phyloP scores from a whole-genome alignment of 2,113 vertebrate species.

The Archocentrus centrarchus region DNA sequence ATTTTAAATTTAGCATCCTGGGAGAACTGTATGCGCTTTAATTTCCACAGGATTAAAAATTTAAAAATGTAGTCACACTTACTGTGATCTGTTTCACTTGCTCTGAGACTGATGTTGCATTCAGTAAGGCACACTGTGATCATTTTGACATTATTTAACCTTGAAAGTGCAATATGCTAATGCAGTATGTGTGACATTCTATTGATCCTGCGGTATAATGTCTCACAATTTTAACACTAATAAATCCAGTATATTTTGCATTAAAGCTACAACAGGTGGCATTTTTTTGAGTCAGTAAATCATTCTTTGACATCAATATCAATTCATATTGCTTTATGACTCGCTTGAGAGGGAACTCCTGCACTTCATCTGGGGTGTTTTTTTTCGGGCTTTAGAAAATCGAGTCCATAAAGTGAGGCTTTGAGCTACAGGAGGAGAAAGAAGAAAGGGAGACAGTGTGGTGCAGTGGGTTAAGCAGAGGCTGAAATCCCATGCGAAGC shows the following conservation, averaged over 20 bases:
- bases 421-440: not conserved
- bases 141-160: not conserved
- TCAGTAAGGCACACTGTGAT: not conserved
- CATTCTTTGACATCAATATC: not conserved
- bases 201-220: not conserved
- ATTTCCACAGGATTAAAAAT: not conserved
- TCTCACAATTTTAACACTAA: not conserved
- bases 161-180: not conserved
- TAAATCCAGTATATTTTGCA: conserved; percentile 1
- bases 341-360: not conserved
- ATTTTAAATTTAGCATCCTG: not conserved
- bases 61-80: not conserved
- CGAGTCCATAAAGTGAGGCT: not conserved
- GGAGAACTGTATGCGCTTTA: not conserved
- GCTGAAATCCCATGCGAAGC: not conserved
- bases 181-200: not conserved
- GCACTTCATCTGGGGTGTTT: not conserved
- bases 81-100: not conserved
- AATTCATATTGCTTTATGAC: not conserved
- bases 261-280: not conserved
- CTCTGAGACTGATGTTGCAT: too few species aligned
- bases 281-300: not conserved
- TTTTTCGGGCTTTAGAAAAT: not conserved
- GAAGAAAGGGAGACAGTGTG: not conserved
- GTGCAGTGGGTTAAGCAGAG: not conserved